Conservation (phyloP, 2,797 vertebrate species). For the Meda fulgida region DNA sequence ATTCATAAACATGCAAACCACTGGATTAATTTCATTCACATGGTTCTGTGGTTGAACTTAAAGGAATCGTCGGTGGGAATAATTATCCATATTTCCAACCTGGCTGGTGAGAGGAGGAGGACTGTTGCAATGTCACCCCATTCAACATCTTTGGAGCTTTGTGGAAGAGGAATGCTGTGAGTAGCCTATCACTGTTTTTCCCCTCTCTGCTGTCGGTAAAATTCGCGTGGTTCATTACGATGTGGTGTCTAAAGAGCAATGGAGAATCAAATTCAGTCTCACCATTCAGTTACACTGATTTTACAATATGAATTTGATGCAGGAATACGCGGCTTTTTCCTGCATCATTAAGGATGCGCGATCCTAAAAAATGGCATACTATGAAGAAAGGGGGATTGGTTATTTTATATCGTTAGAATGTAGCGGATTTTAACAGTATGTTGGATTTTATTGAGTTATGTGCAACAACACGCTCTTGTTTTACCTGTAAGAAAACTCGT, state of each 20-base stretch:
- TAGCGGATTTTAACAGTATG: neutral
- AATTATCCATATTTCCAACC: constrained; percentile 71
- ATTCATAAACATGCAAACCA: constrained; percentile 68
- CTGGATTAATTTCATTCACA: constrained; percentile 79
- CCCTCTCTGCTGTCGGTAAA: neutral
- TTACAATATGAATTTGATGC: constrained; percentile 31
- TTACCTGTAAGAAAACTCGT: constrained; percentile 57
- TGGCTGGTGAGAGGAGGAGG: constrained; percentile 73
- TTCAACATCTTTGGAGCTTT: constrained; percentile 85
- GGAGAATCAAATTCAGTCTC: neutral
- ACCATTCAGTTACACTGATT: neutral
- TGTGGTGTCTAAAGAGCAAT: constrained; percentile 67
- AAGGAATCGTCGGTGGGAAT: constrained; percentile 76
- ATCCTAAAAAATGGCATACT: neutral
- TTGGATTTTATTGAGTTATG: constrained; percentile 9
- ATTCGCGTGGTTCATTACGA: constrained; percentile 52
- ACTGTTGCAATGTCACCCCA: constrained; percentile 90
- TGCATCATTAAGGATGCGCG: constrained; percentile 18
- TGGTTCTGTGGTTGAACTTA: constrained; percentile 73
- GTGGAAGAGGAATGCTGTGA: constrained; percentile 94
- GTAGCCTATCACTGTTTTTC: constrained; percentile 69
- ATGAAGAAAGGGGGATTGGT: neutral
- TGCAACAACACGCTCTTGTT: neutral
- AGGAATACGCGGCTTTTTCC: constrained; percentile 6
- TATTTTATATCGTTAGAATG: neutral